Evolutionary conservation across 2,888 invertebrate species (phyloP).

Genomic region (Lumbricus terrestris): DNA sequence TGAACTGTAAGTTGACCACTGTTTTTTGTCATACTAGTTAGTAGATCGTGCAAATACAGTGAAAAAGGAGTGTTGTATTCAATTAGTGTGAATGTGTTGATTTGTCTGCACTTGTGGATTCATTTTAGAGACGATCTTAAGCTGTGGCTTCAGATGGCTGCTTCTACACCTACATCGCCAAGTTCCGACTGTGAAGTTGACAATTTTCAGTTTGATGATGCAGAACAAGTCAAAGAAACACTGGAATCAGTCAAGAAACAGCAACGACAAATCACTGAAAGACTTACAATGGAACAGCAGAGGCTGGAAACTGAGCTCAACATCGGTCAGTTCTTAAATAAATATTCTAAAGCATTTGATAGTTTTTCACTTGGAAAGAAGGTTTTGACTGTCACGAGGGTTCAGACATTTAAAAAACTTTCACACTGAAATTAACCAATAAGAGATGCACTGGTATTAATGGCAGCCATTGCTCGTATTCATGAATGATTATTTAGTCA

Average conservation of each 20-base stretch:
- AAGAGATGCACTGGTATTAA: not conserved
- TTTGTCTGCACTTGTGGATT: not conserved
- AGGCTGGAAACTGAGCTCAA: slow-evolving; percentile 50
- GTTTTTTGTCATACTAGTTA: no score
- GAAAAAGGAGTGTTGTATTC: not conserved
- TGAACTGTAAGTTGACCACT: no score
- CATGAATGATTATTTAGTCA: not conserved
- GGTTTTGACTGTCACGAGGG: not conserved
- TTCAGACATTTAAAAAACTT: not conserved
- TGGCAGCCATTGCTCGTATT: not conserved
- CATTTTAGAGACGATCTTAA: slow-evolving; percentile 51
- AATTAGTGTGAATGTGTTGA: not conserved
- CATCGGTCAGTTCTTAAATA: slow-evolving; percentile 38
- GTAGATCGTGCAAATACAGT: no score
- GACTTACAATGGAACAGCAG: slow-evolving; percentile 48
- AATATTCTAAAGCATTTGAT: not conserved
- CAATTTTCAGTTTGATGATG: slow-evolving; percentile 43
- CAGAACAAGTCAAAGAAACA: slow-evolving; percentile 45
- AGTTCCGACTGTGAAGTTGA: not conserved
- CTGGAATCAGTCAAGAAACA: slow-evolving; percentile 48
- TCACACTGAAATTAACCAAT: not conserved
- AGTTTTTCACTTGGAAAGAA: not conserved
- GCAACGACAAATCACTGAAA: slow-evolving; percentile 47
- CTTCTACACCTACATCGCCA: slow-evolving; percentile 34
- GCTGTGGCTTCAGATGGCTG: slow-evolving; percentile 49